Percentiles rank a stretch among this genome's conserved stretches.
Conservation (phyloP, 2,888 invertebrate species). For the Sylvicola cinctus region DNA sequence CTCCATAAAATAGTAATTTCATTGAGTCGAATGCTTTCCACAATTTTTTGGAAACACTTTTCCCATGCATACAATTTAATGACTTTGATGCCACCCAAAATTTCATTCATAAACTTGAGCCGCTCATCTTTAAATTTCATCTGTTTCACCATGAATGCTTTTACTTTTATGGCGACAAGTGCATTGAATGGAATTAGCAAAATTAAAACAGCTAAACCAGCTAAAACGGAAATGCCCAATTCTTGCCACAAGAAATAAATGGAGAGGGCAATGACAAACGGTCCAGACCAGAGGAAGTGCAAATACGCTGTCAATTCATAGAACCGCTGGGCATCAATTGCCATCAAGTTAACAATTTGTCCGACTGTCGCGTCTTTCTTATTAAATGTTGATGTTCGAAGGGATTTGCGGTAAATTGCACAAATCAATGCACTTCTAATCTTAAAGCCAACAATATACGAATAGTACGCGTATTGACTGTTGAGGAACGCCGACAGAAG, state of each 20-base stretch:
- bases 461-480: conserved; percentile 78
- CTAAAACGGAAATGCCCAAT: conserved; percentile 69
- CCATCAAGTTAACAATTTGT: conserved; percentile 84
- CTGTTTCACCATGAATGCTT: conserved; percentile 61
- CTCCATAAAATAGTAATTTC: conserved; percentile 79
- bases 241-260: conserved; percentile 69
- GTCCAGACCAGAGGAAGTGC: conserved; percentile 82
- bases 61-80: conserved; percentile 91
- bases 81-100: conserved; percentile 80
- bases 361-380: conserved; percentile 71
- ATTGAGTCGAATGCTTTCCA: conserved; percentile 65
- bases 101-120: conserved; percentile 85
- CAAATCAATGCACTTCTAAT: conserved; percentile 74
- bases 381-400: conserved; percentile 57
- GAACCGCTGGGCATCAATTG: conserved; percentile 75
- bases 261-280: conserved; percentile 68
- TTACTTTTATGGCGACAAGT: conserved; percentile 60
- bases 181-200: conserved; percentile 80
- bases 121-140: conserved; percentile 90
- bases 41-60: conserved; percentile 74
- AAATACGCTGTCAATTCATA: conserved; percentile 67
- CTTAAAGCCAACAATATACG: conserved; percentile 78
- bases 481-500: conserved; percentile 62
- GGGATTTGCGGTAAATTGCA: conserved; percentile 71
- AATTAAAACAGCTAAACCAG: conserved; percentile 76